Conservation (phyloP, 2,113 vertebrate genomes). For the Alces alces region DNA sequence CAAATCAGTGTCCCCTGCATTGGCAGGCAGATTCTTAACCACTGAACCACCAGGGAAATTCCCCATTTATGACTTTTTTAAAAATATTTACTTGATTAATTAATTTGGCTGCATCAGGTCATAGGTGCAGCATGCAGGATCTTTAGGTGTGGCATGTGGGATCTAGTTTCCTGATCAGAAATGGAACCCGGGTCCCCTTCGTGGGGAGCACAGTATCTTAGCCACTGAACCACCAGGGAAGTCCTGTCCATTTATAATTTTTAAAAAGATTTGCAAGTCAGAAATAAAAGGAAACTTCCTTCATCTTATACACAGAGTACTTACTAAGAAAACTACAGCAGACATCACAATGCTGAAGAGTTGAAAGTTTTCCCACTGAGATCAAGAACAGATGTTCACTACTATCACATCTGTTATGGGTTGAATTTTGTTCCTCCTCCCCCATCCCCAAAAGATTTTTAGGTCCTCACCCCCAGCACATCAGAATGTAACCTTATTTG, state of each 20-base stretch:
- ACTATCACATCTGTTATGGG: background rate
- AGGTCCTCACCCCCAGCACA: background rate
- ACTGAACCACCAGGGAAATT: background rate
- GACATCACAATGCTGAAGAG: background rate
- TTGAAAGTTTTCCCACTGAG: background rate
- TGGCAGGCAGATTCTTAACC: background rate
- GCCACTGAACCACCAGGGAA: background rate
- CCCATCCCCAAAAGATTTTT: background rate
- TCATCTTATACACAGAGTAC: background rate
- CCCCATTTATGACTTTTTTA: background rate
- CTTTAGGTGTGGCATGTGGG: background rate
- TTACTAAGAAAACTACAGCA: background rate
- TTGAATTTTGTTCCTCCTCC: background rate
- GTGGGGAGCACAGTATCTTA: background rate
- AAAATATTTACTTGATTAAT: background rate
- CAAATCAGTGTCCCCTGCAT: background rate
- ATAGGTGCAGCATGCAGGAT: background rate
- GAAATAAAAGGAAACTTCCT: background rate
- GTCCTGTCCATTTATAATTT: background rate
- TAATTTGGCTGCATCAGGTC: background rate
- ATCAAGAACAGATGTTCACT: background rate
- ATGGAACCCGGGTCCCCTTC: rapidly evolving
- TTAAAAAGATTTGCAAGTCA: background rate
- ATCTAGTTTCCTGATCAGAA: background rate
- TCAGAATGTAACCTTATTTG: background rate